Evolutionary conservation across 2,888 invertebrate species (phyloP), one percentile per base, ranked within the genome.

Genomic region (Diplolepis rosae): DNA sequence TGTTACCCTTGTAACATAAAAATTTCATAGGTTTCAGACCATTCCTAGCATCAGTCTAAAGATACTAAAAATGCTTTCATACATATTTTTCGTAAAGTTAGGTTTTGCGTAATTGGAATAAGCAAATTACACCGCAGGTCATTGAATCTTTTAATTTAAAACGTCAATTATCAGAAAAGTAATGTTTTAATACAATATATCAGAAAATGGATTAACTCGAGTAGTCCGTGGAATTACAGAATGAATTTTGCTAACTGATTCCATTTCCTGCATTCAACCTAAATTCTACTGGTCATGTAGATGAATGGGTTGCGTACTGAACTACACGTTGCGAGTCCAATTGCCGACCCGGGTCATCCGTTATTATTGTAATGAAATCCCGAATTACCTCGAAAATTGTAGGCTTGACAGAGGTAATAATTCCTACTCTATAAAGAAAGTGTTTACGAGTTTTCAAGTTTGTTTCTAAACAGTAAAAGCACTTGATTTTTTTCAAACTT

Each of bases 211-310:
- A 56, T 56, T 56, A 56, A 35, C 56, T 56, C 56, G 35, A 13
- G 56, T 30, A 56, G 32, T 32, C 35, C 18, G 11, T 32, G 69
- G 69, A 75, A 73, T 73, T 73, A 67, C 68, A 71, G 42, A 75
- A 75, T 71, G 72, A 75, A 71, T 75, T 75, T 72, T 66, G 68
- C 66, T 75, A 75, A 73, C 73, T 69, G 69, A 69, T 66, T 69
- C 71, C 70, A 75, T 75, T 75, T 75, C 66, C 32, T 56, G n/a
- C n/a, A 56, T 56, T 18, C 32, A 54, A 54, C 56, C 32, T 22
- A 35, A 56, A 32, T 54, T 56, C 56, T 35, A 32, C 56, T 56
- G 35, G 56, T 32, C 35, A 56, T 52, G 52, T 30, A 52, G 52
- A 52, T 52, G 52, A 52, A 52, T 56, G 56, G 35, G 22, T 56